These are phyloP conservation scores for Tichodroma muraria DNA, from an alignment of 2,113 vertebrate genomes.

Conservation along the genomic window DNA sequence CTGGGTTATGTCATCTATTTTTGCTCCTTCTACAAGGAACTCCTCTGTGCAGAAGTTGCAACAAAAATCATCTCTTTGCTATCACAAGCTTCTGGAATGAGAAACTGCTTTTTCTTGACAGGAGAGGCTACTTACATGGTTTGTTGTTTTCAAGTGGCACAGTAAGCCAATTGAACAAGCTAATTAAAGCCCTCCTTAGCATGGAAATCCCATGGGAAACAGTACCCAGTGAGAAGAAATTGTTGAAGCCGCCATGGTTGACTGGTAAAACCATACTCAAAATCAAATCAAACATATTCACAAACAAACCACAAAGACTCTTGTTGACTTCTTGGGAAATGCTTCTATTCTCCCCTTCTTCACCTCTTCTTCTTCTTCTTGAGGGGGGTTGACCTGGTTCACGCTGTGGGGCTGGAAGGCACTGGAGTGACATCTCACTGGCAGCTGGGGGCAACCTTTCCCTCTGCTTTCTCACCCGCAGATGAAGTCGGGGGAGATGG, in stretches of 20 bases:
- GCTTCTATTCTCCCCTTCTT: not conserved
- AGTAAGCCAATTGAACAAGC: not conserved
- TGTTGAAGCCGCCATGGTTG: not conserved
- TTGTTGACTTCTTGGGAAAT: not conserved
- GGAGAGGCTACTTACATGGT: not conserved
- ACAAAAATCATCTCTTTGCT: not conserved
- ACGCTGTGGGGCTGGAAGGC: no score
- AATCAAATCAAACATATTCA: no score
- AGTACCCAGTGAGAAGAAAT: not conserved
- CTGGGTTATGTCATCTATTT: not conserved
- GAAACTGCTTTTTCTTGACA: not conserved
- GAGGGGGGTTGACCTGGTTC: not conserved
- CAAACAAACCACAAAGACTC: not conserved
- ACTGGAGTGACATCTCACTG: not conserved
- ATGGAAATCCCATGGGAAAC: not conserved
- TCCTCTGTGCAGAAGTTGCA: not conserved
- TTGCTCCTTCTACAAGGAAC: not conserved
- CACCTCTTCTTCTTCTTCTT: not conserved
- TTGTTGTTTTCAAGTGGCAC: not conserved
- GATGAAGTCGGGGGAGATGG: constrained; percentile 90
- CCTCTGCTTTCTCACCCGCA: constrained; percentile 30
- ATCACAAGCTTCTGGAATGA: not conserved
- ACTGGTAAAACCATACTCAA: not conserved
- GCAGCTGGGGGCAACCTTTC: not conserved
- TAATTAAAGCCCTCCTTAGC: not conserved